Conservation (phyloP, 2,797 vertebrate species). For the Eulemur mongoz region DNA sequence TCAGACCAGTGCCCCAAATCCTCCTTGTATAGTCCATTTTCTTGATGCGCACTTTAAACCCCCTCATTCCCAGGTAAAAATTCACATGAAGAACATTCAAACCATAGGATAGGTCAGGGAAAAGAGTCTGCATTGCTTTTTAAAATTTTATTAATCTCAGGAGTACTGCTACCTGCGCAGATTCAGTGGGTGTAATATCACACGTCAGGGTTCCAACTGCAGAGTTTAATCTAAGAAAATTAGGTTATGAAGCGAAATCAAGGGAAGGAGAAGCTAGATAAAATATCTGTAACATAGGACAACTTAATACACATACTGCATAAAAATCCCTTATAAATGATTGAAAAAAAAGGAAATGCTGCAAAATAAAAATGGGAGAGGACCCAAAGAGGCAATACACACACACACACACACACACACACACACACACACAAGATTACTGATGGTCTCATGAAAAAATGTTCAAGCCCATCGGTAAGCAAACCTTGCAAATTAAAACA, state of each 20-base stretch:
- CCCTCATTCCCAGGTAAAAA: not conserved
- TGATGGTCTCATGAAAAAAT: not conserved
- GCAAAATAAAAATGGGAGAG: conserved; percentile 42
- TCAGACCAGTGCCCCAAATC: not conserved
- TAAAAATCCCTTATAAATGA: conserved; percentile 34
- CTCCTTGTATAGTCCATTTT: not conserved
- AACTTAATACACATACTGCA: not conserved
- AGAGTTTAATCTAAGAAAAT: conserved; percentile 41
- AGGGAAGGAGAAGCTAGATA: conserved; percentile 4
- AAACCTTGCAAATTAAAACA: conserved; percentile 36
- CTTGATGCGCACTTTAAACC: not conserved
- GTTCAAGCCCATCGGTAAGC: not conserved
- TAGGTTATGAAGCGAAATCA: conserved; percentile 27
- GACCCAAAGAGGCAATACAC: not conserved
- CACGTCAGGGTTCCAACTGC: not conserved
- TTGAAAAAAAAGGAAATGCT: not conserved
- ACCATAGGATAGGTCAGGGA: not conserved
- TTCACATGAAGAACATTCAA: conserved; percentile 33
- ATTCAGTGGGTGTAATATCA: not conserved
- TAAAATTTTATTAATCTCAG: conserved; percentile 40
- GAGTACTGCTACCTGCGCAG: not conserved
- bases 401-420: not conserved
- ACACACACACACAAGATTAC: not conserved
- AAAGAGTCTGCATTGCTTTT: not conserved
- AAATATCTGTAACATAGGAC: conserved; percentile 21